Evolutionary conservation across 2,888 invertebrate species (phyloP).

Genomic region (Horisme vitalbata): DNA sequence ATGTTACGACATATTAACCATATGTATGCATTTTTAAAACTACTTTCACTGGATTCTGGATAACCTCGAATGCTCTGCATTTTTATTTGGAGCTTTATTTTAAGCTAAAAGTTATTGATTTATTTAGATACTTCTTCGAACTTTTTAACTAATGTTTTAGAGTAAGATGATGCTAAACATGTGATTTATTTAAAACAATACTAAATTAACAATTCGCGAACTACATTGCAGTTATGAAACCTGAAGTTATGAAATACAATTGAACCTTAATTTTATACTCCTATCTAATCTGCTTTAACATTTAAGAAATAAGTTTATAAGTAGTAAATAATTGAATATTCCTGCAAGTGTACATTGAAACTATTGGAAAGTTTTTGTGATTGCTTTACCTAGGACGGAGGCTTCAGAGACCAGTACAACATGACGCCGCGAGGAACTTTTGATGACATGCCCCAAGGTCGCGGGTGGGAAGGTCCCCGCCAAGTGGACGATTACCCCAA

Average conservation of each 20-base stretch:
- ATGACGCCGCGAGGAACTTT: slow-evolving; percentile 71
- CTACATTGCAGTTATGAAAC: slow-evolving; percentile 26
- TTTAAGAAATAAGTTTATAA: slow-evolving; percentile 24
- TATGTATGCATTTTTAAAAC: too few relatives aligned
- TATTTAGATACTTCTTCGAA: too few relatives aligned
- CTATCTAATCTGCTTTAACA: background rate
- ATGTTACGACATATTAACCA: too few relatives aligned
- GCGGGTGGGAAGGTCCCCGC: slow-evolving; percentile 81
- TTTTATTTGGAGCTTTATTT: too few relatives aligned
- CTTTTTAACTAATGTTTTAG: too few relatives aligned
- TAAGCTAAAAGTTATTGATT: too few relatives aligned
- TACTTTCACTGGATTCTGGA: too few relatives aligned
- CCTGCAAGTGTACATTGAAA: slow-evolving; percentile 38
- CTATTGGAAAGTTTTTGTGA: slow-evolving; percentile 76
- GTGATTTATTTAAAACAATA: too few relatives aligned
- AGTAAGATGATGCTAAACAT: too few relatives aligned
- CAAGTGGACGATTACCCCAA: slow-evolving; percentile 85
- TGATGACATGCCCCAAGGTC: slow-evolving; percentile 78
- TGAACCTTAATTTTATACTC: background rate
- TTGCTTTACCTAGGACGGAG: slow-evolving; percentile 81
- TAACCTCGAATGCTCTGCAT: too few relatives aligned
- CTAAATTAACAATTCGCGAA: slow-evolving; percentile 28
- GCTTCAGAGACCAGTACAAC: slow-evolving; percentile 81
- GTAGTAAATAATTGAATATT: slow-evolving; percentile 22
- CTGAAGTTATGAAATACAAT: slow-evolving; percentile 13